Evolutionary conservation across 2,888 invertebrate genomes (phyloP), one percentile per base, ranked within the genome.

Genomic region (Drosophila paranaensis): DNA sequence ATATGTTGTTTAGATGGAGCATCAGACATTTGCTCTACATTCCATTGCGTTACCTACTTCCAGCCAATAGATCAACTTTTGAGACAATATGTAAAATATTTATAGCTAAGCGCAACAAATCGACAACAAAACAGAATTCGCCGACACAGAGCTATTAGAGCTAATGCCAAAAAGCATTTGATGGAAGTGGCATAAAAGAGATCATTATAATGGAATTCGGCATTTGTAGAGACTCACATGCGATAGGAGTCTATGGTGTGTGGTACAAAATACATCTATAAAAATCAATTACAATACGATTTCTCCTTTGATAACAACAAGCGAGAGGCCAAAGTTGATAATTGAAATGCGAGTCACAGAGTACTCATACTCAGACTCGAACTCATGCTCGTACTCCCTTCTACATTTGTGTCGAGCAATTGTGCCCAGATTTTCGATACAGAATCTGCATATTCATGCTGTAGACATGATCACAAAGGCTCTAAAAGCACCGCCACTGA

Each of bases 371-470:
- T 57, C 40, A 2, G 6, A 45, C 71, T 62, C 55, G 51, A 46
- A 60, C 55, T 57, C 40, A 2, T 13, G 48, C 71, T 62, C 55
- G 51, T 50, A 60, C 60, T 62, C 39, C 35, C 30, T 63, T 65
- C 54, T 33, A 43, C 20, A 20, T 48, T 46, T 43, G 39, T 60
- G 33, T 43, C 30, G 54, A 60, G 62, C 55, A 60, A 74, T 77
- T 77, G 64, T 77, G 71, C 56, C 67, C 48, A 60, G 64, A 68
- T 58, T 71, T 62, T 74, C 68, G 79, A 67, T 79, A 67, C 66
- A 68, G 76, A 86, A 88, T 87, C 88, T 87, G 86, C 86, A 86
- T 88, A 83, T 74, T 87, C 86, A 87, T 76, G 86, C 83, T 78
- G 82, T 55, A 81, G 79, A 88, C 86, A 73, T 71, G 77, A 67